Evolutionary conservation across 2,888 invertebrate species (phyloP).

Genomic region (Leucoptera coffeella): DNA sequence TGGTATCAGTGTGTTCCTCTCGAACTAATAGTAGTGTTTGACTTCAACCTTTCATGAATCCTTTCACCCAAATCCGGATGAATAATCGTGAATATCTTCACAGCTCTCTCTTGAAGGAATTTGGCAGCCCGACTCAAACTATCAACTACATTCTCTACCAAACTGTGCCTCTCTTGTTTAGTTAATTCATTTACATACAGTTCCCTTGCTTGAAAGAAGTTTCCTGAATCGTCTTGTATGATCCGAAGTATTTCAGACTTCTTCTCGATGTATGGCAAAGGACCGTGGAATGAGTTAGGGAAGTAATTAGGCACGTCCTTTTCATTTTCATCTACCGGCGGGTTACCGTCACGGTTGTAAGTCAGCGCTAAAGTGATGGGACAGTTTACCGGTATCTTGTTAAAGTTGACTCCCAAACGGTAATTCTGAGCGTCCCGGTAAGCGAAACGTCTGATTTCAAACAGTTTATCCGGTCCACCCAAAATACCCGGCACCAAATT

Average conservation of each 20-base stretch:
- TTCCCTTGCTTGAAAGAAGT: conserved; percentile 74
- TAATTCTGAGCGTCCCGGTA: conserved; percentile 47
- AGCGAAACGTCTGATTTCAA: conserved; percentile 27
- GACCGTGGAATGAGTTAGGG: conserved; percentile 84
- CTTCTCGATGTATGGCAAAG: conserved; percentile 62
- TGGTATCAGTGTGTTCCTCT: too few species aligned
- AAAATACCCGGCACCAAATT: conserved; percentile 59
- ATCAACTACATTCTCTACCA: conserved; percentile 74
- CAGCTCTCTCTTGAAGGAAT: conserved; percentile 82
- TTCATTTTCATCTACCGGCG: conserved; percentile 63
- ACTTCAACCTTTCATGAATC: conserved; percentile 25
- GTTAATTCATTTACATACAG: conserved; percentile 81
- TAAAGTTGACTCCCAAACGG: conserved; percentile 17
- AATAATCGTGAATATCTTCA: conserved; percentile 76
- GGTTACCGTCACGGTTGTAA: conserved; percentile 76
- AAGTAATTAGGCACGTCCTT: conserved; percentile 80
- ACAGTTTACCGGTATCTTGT: conserved; percentile 1
- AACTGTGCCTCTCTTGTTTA: conserved; percentile 62
- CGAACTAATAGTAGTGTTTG: too few species aligned
- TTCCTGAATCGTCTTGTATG: conserved; percentile 73
- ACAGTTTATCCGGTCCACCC: conserved; percentile 34
- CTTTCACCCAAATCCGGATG: conserved; percentile 73
- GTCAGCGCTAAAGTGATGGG: conserved; percentile 33
- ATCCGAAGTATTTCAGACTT: conserved; percentile 54
- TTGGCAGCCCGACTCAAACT: conserved; percentile 71